Conservation (phyloP, 2,888 invertebrate species). For the Charanyca ferruginea region DNA sequence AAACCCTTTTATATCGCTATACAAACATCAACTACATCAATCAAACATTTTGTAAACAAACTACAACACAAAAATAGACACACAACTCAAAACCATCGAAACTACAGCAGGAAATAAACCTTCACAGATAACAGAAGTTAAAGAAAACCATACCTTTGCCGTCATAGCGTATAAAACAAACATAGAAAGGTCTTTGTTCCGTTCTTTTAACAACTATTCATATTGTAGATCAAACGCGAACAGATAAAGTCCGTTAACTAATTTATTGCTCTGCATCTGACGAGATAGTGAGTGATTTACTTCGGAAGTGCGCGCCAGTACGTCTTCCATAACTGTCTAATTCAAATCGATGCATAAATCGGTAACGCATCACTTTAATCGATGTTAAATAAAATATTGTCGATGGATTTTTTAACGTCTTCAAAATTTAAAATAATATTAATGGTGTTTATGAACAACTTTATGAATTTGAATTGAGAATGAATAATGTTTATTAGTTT, state of each 20-base stretch:
- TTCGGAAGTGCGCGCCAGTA: conserved; percentile 46
- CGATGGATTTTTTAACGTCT: conserved; percentile 14
- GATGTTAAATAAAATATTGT: conserved; percentile 29
- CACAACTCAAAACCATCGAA: background rate
- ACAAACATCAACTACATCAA: conserved; percentile 15
- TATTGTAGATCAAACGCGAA: conserved; percentile 71
- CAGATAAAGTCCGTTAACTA: conserved; percentile 64
- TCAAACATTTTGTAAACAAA: conserved; percentile 14
- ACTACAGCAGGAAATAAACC: conserved; percentile 14
- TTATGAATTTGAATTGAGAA: conserved; percentile 27
- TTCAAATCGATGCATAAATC: conserved; percentile 57
- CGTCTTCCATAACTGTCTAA: conserved; percentile 63
- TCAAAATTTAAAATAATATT: background rate
- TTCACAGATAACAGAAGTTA: conserved; percentile 21
- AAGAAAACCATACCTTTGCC: conserved; percentile 40
- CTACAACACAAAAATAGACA: conserved; percentile 12
- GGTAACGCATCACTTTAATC: conserved; percentile 37
- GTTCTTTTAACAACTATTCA: conserved; percentile 64
- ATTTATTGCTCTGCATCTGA: conserved; percentile 67
- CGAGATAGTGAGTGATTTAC: conserved; percentile 72
- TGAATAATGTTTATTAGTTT: conserved; percentile 26
- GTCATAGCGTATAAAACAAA: conserved; percentile 37
- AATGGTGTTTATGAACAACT: conserved; percentile 5
- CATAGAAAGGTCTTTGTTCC: conserved; percentile 56
- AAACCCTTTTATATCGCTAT: conserved; percentile 4